A percentile compares a stretch with the other conserved stretches of the same genome.
Conservation (phyloP, 2,888 invertebrate genomes). For the Gymnoscelis rufifasciata region DNA sequence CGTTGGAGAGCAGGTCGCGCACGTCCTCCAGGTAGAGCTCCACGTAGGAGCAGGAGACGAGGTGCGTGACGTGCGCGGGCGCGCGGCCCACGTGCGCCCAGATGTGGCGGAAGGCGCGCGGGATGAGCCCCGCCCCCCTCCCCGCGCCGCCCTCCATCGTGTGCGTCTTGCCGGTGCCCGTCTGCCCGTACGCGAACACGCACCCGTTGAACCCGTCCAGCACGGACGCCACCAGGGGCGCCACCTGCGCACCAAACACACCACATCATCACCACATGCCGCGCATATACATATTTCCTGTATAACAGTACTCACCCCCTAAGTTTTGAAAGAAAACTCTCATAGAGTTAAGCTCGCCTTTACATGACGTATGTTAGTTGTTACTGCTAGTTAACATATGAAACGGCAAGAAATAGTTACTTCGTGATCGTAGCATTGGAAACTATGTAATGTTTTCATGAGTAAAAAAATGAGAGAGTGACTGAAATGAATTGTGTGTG, state of each 20-base stretch:
- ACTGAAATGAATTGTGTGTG: too few relatives aligned
- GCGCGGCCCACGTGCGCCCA: slow-evolving; percentile 93
- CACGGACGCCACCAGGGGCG: slow-evolving; percentile 96
- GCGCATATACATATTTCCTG: too few relatives aligned
- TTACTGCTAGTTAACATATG: too few relatives aligned
- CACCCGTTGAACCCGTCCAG: slow-evolving; percentile 99
- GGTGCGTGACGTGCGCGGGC: slow-evolving; percentile 95
- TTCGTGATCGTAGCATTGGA: too few relatives aligned
- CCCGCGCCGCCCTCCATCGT: slow-evolving; percentile 87
- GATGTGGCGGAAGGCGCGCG: slow-evolving; percentile 97
- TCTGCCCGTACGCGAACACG: slow-evolving; percentile 99
- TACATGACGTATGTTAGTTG: too few relatives aligned
- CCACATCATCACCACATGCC: neutral
- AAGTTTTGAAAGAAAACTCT: too few relatives aligned
- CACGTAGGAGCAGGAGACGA: slow-evolving; percentile 97
- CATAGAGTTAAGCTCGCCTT: too few relatives aligned
- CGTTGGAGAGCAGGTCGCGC: slow-evolving; percentile 83
- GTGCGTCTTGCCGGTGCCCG: slow-evolving; percentile 94
- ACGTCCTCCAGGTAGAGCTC: slow-evolving; percentile 98
- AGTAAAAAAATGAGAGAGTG: too few relatives aligned
- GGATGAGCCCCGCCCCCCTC: slow-evolving; percentile 90
- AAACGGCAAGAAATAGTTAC: too few relatives aligned
- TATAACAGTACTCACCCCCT: too few relatives aligned
- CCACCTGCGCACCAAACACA: slow-evolving; percentile 69
- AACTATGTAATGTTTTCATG: too few relatives aligned